Evolutionary conservation across 2,888 invertebrate species (phyloP), one percentile per base, ranked within the genome.

Genomic region (Lochmaea capreae): DNA sequence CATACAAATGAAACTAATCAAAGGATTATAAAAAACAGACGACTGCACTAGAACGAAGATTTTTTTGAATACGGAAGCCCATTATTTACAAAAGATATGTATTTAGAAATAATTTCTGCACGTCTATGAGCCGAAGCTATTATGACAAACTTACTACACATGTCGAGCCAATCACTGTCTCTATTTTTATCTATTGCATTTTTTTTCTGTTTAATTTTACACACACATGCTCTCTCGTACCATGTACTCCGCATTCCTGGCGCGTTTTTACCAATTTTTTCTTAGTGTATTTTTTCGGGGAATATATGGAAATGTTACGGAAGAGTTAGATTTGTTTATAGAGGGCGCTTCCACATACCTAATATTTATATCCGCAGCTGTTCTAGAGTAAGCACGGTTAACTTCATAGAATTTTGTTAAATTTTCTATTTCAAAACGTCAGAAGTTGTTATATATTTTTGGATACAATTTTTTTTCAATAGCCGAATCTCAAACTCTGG

Each of bases 161-260:
- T 78, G 83, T 83, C 82, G 81, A 82, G 82, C 83, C 82, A 83
- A 84, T 84, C 82, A 79, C 76, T 63, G 77, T 67, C 76, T 73
- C 77, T 80, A 84, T 84, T 84, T 84, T 82, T 81, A 79, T 82
- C 80, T 78, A 79, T 82, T 81, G 83, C 82, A 83, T 75, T 83
- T 82, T 82, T 81, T 78, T 54, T 18, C 16, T 80, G 73, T 78
- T 77, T 80, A 81, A 80, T 79, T 82, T 81, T 78, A 79, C 72
- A 71, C 75, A 74, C 75, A 73, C 67, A 73, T 75, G 75, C 62
- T 65, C 65, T 63, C 39, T 16, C 16, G 43, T 16, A 18, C 62
- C 42, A 18, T 43, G 39, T 42, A 63, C 62, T 54, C 74, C 74
- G 79, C 70, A 70, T 70, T 63, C 70, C 63, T 54, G 42, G 14